Base-by-base conservation (phyloP, 2,888 invertebrate species). In the Alsophila aescularia region DNA sequence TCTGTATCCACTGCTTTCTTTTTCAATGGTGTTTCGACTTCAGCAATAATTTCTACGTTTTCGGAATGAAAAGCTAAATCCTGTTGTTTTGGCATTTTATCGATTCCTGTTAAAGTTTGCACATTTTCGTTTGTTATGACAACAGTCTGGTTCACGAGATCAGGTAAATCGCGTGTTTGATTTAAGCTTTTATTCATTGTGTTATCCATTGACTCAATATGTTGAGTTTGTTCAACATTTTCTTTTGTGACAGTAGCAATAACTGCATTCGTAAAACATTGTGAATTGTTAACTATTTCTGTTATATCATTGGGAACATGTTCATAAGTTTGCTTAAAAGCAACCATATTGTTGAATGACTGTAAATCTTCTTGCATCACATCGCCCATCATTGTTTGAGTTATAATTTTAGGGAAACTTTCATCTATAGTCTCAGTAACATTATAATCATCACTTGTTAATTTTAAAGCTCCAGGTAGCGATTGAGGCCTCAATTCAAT, bases 61-160 rank as follows among this genome's bases (percentile, higher is more conserved):
- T n/a, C 8, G 8, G 12, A 9, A 24, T 31, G 37, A n/a, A 31
- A 4, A 13, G n/a, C 8, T 9, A 34, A 4, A 13, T 52, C 16
- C 4, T 44, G 18, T 34, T 31, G 31, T 2, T 27, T 34, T 51
- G 79, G 76, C 57, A 75, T 60, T 63, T 78, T 68, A 51, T 34
- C 47, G 31, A 37, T 44, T 21, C 32, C 39, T 52, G 31, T 34
- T 34, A 14, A 0, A 12, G 27, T 42, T 48, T 16, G 13, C 6
- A 32, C 2, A 4, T 42, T 54, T 10, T 51, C 44, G 15, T 56
- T 49, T 18, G 24, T 24, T n/a, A 51, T 14, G 29, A 13, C 9
- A 36, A 60, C 55, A 16, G 67, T 67, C 54, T 72, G 64, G 32
- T 74, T 72, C 12, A 73, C 52, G 44, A 72, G 55, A 50, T 76